phyloP scores from a whole-genome alignment of 2,113 vertebrate species.

The Hippotragus niger region DNA sequence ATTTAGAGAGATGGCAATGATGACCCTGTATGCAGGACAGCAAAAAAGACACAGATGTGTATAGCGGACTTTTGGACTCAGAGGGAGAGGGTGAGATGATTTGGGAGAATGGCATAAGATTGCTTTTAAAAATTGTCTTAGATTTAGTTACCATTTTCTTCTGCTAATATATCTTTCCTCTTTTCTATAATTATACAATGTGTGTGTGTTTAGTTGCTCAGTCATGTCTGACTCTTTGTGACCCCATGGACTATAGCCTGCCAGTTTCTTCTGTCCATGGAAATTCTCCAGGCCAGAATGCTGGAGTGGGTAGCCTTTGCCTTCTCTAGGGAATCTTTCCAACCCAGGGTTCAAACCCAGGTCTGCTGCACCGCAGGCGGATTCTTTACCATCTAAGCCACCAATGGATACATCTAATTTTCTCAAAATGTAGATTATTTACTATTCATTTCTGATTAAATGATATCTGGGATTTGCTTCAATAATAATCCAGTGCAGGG shows the following conservation, averaged over 20 bases:
- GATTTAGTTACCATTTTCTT: neutral
- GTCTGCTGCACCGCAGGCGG: rapidly evolving
- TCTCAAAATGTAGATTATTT: neutral
- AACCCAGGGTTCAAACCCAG: neutral
- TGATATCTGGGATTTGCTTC: neutral
- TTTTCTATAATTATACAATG: neutral
- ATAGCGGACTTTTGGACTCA: no score
- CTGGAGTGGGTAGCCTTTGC: neutral
- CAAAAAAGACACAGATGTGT: no score
- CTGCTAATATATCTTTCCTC: neutral
- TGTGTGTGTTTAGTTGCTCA: neutral
- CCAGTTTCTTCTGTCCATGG: neutral
- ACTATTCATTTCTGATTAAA: constrained; percentile 13
- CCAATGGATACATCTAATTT: neutral
- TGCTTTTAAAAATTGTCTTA: constrained; percentile 26
- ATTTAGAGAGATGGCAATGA: no score
- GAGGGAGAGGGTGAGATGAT: no score
- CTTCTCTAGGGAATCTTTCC: neutral
- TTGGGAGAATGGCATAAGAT: neutral
- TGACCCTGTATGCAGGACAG: no score
- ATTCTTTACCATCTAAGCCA: neutral
- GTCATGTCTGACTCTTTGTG: neutral
- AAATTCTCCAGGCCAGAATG: neutral
- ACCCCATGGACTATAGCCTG: neutral
- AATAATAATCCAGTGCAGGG: neutral